phyloP scores from a whole-genome alignment of 2,113 vertebrate species.

The Vidua macroura region DNA sequence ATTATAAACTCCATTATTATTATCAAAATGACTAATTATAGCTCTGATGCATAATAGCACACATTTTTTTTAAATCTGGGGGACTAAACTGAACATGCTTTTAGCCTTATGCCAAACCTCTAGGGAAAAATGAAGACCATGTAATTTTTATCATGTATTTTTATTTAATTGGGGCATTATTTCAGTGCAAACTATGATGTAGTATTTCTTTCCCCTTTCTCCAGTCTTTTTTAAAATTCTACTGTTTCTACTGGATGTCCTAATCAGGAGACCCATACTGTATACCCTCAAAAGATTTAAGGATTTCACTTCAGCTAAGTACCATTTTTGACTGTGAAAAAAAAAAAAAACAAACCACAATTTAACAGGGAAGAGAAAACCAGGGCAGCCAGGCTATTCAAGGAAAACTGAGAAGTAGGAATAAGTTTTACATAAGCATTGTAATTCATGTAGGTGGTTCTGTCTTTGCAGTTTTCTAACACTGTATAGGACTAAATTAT shows the following conservation, averaged over 20 bases:
- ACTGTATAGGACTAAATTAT: not conserved
- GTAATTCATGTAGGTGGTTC: not conserved
- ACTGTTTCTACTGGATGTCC: not conserved
- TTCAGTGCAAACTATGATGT: not conserved
- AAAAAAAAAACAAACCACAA: not conserved
- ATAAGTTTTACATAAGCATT: not conserved
- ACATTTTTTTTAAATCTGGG: not conserved
- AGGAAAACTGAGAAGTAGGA: not conserved
- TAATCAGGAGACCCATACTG: not conserved
- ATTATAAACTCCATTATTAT: constrained; percentile 41
- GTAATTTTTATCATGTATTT: not conserved
- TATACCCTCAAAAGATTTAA: not conserved
- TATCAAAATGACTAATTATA: constrained; percentile 47
- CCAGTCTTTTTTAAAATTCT: not conserved
- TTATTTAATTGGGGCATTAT: constrained; percentile 21
- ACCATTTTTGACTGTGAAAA: not conserved
- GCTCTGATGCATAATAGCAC: not conserved
- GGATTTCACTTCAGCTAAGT: constrained; percentile 7
- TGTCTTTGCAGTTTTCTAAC: not conserved
- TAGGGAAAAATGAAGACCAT: not conserved
- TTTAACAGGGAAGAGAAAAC: not conserved
- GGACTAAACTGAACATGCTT: not conserved
- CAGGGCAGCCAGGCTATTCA: not conserved
- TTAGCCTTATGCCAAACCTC: not conserved
- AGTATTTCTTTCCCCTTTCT: not conserved